Evolutionary conservation across 2,888 invertebrate species (phyloP), one percentile per base, ranked within the genome.

Genomic region (Zaprionus bogoriensis): DNA sequence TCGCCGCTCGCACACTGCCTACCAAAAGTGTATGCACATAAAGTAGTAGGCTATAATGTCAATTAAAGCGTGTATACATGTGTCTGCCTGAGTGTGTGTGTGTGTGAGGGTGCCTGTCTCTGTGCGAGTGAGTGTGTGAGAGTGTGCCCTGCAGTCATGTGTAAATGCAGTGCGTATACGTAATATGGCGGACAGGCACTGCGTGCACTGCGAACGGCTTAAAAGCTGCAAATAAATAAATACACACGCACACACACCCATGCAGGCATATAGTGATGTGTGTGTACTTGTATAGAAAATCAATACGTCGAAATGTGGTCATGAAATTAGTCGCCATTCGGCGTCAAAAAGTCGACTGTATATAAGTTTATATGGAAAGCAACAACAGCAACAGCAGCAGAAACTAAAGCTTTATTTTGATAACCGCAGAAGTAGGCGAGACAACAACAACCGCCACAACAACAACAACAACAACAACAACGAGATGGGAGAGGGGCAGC

Each of bases 41-140:
- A 80, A 79, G 70, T 83, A 82, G 80, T 85, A 87, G 88, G 87
- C 87, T 87, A 88, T 85, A 87, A 88, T 87, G 87, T 88, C 88
- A 87, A 87, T 84, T 87, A 81, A 84, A 74, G 51, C 42, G 44
- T 62, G 19, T 25, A 19, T 36, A 12, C 42, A 25, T 19, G n/a
- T 41, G 22, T 39, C 12, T 50, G 45, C 22, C 38, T n/a, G 54
- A 5, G 51, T 14, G 36, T 27, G 5, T 10, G 14, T 30, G 32
- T 27, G 51, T 4, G 47, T 14, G 44, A 27, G 58, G 48, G 23
- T 41, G 53, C 17, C 51, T 77, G 67, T 61, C 66, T 73, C 73
- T 52, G 42, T 25, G 38, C n/a, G 53, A 6, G 51, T 19, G 30
- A 23, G 7, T 6, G 12, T 32, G 36, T 32, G 52, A 4, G 48